Percentiles rank a stretch among this genome's conserved stretches.
These are phyloP conservation scores for Prenolepis imparis DNA, from an alignment of 2,888 invertebrate genomes.

Conservation along the genomic window DNA sequence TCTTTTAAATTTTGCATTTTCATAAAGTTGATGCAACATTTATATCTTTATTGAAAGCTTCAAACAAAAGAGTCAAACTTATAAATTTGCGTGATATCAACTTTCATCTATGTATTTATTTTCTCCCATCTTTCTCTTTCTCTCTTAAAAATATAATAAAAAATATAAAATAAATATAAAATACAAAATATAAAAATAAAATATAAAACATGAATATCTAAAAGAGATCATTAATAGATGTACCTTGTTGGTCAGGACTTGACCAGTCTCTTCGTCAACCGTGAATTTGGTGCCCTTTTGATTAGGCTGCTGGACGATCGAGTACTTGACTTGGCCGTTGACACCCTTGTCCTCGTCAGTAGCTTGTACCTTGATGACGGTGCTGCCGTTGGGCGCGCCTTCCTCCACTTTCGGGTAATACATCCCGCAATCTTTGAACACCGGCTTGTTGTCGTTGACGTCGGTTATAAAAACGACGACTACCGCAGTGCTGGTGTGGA, in stretches of 20 bases:
- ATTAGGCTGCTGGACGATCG: slow-evolving; percentile 98
- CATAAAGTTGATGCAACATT: background rate
- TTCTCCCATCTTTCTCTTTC: too few species aligned
- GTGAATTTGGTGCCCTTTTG: slow-evolving; percentile 98
- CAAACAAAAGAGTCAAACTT: background rate
- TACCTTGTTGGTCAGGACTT: slow-evolving; percentile 96
- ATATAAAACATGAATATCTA: background rate
- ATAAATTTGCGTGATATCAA: background rate
- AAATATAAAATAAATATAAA: background rate
- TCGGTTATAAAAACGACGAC: slow-evolving; percentile 99
- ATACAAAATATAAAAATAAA: background rate
- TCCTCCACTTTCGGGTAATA: slow-evolving; percentile 98
- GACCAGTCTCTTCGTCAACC: slow-evolving; percentile 97
- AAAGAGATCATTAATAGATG: background rate
- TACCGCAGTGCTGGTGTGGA: slow-evolving; percentile 97
- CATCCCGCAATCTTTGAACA: slow-evolving; percentile 96
- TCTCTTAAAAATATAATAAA: background rate
- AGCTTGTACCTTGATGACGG: slow-evolving; percentile 97
- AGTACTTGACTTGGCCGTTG: slow-evolving; percentile 98
- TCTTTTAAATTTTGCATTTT: background rate
- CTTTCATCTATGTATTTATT: background rate
- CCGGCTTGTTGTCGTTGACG: slow-evolving; percentile 98
- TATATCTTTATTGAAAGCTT: background rate
- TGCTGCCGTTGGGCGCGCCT: slow-evolving; percentile 97
- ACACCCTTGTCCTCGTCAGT: slow-evolving; percentile 98